phyloP scores from a whole-genome alignment of 2,797 vertebrate species.

The Mus spretus region DNA sequence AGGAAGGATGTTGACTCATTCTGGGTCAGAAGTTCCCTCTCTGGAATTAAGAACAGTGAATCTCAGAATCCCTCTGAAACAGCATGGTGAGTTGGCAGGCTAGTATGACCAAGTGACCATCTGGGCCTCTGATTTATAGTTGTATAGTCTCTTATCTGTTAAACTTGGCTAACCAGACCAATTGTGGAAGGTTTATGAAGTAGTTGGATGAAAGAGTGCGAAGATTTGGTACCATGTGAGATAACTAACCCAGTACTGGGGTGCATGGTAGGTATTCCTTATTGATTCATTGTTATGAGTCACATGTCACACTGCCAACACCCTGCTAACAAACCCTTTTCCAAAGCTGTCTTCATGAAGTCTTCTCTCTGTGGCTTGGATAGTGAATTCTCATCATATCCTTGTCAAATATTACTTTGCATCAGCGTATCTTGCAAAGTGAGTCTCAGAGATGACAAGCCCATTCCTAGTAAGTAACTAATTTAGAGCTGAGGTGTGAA shows the following conservation, averaged over 20 bases:
- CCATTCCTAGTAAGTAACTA: background rate
- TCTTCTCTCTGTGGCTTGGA: background rate
- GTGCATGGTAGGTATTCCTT: background rate
- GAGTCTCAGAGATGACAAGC: background rate
- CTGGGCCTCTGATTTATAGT: background rate
- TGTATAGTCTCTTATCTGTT: background rate
- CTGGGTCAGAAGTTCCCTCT: background rate
- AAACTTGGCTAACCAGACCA: background rate
- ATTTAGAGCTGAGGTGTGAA: background rate
- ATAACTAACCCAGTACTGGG: background rate
- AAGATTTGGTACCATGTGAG: background rate
- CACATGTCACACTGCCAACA: background rate
- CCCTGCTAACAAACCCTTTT: background rate
- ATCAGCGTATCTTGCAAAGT: background rate
- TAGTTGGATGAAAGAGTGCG: background rate
- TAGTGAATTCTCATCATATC: background rate
- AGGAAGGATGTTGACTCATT: background rate
- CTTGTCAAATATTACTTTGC: background rate
- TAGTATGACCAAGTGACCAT: fast-evolving
- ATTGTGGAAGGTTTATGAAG: background rate
- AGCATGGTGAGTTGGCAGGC: background rate
- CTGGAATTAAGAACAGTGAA: no score
- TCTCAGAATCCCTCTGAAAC: no score
- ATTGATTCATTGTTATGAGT: background rate
- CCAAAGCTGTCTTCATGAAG: background rate